Evolutionary conservation across 2,888 invertebrate species (phyloP).

Genomic region (Temnothorax rugatulus): DNA sequence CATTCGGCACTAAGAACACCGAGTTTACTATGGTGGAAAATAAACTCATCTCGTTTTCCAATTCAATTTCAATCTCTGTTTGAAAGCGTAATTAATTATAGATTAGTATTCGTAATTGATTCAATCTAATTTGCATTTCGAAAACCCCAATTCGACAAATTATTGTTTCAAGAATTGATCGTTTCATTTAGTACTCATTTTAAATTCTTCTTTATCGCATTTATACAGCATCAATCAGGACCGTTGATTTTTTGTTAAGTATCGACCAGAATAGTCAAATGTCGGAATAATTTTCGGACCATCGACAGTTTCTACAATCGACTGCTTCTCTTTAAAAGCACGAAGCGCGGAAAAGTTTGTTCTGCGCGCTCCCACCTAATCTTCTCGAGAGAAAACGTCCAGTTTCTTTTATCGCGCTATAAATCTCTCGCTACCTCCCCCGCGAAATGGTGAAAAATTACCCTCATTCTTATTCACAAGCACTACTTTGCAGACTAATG

Average conservation of each 20-base stretch:
- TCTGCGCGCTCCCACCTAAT: slow-evolving; percentile 28
- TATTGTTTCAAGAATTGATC: slow-evolving; percentile 15
- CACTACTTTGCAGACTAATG: slow-evolving; percentile 56
- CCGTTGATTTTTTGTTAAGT: slow-evolving; percentile 9
- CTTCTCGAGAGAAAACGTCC: slow-evolving; percentile 29
- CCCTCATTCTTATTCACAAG: slow-evolving; percentile 59
- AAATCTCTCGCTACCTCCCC: slow-evolving; percentile 34
- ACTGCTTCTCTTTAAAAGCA: slow-evolving; percentile 34
- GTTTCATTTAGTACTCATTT: slow-evolving; percentile 6
- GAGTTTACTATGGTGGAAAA: slow-evolving; percentile 12
- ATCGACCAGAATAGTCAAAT: not conserved
- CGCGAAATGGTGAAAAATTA: slow-evolving; percentile 54
- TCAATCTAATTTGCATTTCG: slow-evolving; percentile 21
- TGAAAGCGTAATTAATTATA: slow-evolving; percentile 32
- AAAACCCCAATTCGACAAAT: not conserved
- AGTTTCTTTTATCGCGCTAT: slow-evolving; percentile 30
- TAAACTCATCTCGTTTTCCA: slow-evolving; percentile 10
- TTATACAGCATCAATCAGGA: not conserved
- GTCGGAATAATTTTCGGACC: not conserved
- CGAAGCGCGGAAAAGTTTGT: slow-evolving; percentile 26
- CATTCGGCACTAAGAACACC: not conserved
- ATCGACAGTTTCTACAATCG: not conserved
- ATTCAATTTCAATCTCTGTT: slow-evolving; percentile 37
- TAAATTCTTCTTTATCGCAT: slow-evolving; percentile 3
- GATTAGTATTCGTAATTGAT: slow-evolving; percentile 18